Evolutionary conservation across 2,113 vertebrate genomes (phyloP).

Genomic region (Oncorhynchus keta): DNA sequence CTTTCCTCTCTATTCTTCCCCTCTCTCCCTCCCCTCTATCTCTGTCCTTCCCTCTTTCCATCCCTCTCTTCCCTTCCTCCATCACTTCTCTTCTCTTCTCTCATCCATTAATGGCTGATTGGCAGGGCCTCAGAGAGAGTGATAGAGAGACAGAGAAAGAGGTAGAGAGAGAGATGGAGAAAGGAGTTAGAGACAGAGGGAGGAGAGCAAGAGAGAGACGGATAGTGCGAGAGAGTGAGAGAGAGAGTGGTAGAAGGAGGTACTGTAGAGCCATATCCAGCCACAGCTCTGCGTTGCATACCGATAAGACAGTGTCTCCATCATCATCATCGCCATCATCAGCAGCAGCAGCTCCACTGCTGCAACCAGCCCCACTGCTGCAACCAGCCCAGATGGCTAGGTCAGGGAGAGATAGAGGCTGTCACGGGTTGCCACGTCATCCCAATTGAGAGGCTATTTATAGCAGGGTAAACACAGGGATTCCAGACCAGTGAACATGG

Average conservation of each 20-base stretch:
- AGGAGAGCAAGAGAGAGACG: neutral
- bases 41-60: too few relatives aligned
- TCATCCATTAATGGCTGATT: neutral
- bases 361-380: neutral
- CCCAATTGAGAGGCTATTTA: slow-evolving; percentile 66
- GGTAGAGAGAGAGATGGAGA: neutral
- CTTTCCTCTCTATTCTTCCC: neutral
- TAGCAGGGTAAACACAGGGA: slow-evolving; percentile 70
- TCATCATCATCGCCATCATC: neutral
- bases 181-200: neutral
- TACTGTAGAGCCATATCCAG: neutral
- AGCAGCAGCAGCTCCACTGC: neutral
- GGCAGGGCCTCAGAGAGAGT: neutral
- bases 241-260: neutral
- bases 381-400: neutral
- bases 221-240: neutral
- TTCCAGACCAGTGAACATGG: slow-evolving; percentile 58
- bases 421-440: slow-evolving; percentile 63
- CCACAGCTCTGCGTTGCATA: slow-evolving; percentile 39
- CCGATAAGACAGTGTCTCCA: slow-evolving; percentile 37
- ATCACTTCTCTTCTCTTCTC: too few relatives aligned
- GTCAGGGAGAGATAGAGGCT: slow-evolving; percentile 9
- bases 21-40: neutral
- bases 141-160: neutral
- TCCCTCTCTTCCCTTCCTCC: too few relatives aligned